These are phyloP conservation scores for Bucorvus abyssinicus DNA, from an alignment of 2,797 vertebrate species.

Conservation along the genomic window DNA sequence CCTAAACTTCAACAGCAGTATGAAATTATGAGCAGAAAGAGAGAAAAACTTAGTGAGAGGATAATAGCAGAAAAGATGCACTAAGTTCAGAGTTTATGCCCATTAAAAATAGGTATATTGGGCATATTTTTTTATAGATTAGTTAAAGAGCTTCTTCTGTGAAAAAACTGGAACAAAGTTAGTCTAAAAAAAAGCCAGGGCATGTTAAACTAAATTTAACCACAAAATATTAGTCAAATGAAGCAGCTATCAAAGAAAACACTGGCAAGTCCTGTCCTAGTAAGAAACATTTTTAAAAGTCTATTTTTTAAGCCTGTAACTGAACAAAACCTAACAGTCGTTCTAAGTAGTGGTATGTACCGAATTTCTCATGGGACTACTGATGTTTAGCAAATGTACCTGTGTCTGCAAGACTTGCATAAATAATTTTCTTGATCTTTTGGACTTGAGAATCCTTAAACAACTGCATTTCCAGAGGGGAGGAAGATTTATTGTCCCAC, in stretches of 20 bases:
- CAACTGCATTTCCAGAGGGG: neutral
- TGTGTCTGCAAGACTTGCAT: neutral
- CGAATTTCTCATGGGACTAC: neutral
- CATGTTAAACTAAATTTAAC: neutral
- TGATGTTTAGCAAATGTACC: neutral
- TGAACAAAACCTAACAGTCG: neutral
- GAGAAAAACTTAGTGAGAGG: neutral
- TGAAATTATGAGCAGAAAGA: neutral
- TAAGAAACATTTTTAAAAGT: neutral
- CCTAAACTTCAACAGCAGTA: neutral
- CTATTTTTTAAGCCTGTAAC: neutral
- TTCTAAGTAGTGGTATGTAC: neutral
- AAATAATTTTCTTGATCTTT: neutral
- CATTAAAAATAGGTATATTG: neutral
- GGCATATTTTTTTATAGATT: neutral
- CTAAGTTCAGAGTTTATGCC: neutral
- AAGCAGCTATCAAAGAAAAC: neutral
- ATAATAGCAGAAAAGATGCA: neutral
- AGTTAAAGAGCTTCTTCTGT: neutral
- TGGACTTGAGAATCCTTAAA: neutral
- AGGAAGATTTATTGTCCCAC: neutral
- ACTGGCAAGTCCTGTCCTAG: neutral
- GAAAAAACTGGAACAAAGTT: neutral
- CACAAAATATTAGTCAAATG: neutral
- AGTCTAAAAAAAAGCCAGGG: neutral